Evolutionary conservation across 2,113 vertebrate species (phyloP).

Genomic region (Coracopsis vasa): DNA sequence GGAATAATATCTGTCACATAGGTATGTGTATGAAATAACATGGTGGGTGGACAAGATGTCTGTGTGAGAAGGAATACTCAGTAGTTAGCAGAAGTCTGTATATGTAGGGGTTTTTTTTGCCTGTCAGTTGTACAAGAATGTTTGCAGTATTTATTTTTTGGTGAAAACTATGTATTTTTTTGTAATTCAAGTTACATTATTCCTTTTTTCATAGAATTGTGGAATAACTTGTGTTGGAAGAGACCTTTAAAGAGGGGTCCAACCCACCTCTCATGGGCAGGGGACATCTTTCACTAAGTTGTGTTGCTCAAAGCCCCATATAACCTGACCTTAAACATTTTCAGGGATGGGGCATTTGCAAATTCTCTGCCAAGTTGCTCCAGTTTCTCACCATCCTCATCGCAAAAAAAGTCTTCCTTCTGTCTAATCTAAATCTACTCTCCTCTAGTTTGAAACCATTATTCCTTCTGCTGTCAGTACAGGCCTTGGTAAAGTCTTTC

Average conservation of each 20-base stretch:
- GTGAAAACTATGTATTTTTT: background rate
- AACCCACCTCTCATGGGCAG: accelerated
- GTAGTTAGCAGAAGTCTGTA: background rate
- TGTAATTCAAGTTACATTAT: background rate
- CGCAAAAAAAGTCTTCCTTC: background rate
- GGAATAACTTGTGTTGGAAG: background rate
- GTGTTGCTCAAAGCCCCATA: background rate
- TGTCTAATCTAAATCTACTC: background rate
- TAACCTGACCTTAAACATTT: background rate
- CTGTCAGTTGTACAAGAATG: background rate
- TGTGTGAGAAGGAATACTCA: background rate
- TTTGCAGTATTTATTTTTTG: background rate
- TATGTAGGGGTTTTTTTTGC: background rate
- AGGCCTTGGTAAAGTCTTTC: background rate
- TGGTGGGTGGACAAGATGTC: background rate
- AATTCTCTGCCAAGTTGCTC: background rate
- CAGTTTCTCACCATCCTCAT: background rate
- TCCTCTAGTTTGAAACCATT: background rate
- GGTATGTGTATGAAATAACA: background rate
- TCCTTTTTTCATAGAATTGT: background rate
- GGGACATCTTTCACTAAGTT: background rate
- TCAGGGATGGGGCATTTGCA: background rate
- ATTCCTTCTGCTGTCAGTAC: background rate
- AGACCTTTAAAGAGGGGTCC: background rate
- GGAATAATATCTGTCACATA: background rate